Evolutionary conservation across 2,888 invertebrate genomes (phyloP), one percentile per base, ranked within the genome.

Genomic region (Agonum fuliginosum): DNA sequence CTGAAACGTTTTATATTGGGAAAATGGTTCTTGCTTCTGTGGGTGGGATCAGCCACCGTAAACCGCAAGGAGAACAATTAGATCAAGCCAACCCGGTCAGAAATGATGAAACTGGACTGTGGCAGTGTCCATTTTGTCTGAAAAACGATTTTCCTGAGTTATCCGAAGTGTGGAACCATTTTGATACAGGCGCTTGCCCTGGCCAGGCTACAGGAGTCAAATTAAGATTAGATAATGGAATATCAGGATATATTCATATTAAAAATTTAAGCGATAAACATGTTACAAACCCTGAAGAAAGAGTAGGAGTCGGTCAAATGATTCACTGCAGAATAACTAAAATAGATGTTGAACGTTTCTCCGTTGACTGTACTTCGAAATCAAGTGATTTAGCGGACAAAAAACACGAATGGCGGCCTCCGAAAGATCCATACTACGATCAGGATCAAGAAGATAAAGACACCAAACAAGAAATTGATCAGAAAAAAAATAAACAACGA

Each of bases 91-190:
- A 98, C 88, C 98, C 98, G 0, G 95, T 97, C 48, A 91, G 97
- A 81, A 96, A 97, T 84, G 97, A 98, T 78, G 96, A 97, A 83
- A 96, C 96, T 4, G 97, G 97, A 0, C 88, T 97, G 43, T 99
- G 98, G 98, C 96, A 97, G 85, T 99, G 99, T 88, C 98, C 98
- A 0, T 98, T 98, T 87, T 99, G 99, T 88, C 90, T 95, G 81
- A 97, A 97, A 85, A 97, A 97, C 84, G 97, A 98, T 86, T 98
- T 99, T 83, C 95, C 97, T 0, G 98, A 98, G 85, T 88, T 98
- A 27, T 96, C 97, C 17, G 98, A 98, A 89, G 98, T 98, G 62
- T 99, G 98, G 98, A 97, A 96, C 87, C 98, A 99, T 87, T 98
- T 98, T 88, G 98, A 99, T 87, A 95, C 96, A 0, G 96, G 95